Conservation (phyloP, 2,113 vertebrate genomes). For the Gopherus flavomarginatus region DNA sequence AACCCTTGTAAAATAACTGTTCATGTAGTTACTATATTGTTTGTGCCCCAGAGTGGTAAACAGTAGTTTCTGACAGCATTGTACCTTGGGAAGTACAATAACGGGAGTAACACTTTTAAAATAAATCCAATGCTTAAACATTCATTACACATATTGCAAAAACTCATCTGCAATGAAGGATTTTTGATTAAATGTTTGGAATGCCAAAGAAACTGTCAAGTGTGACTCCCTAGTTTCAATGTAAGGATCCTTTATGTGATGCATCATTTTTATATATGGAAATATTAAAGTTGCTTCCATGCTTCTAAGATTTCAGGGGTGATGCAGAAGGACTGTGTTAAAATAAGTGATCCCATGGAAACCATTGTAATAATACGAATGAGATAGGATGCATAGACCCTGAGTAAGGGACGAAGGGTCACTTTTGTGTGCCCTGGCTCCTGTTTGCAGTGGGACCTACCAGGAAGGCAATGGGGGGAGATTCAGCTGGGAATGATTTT, state of each 20-base stretch:
- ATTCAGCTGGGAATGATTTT: background rate
- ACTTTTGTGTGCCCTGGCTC: fast-evolving
- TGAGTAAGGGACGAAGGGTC: background rate
- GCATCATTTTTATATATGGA: fast-evolving
- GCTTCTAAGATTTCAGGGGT: background rate
- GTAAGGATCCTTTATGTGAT: background rate
- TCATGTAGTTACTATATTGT: background rate
- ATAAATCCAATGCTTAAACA: background rate
- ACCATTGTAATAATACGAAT: constrained; percentile 21
- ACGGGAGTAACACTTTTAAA: background rate
- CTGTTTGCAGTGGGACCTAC: background rate
- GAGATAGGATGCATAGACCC: constrained; percentile 15
- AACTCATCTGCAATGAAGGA: background rate
- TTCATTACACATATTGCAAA: background rate
- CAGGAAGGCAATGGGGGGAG: background rate
- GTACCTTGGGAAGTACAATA: background rate
- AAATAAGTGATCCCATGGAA: background rate
- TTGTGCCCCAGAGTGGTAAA: background rate
- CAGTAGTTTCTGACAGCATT: background rate
- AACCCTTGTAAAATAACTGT: background rate
- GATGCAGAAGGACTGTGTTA: constrained; percentile 14
- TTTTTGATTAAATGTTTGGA: background rate
- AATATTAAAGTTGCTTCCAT: constrained; percentile 25
- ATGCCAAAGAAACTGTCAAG: fast-evolving
- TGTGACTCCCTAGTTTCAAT: background rate